Conservation (phyloP, 2,113 vertebrate species). For the Machaerirhynchus nigripectus region DNA sequence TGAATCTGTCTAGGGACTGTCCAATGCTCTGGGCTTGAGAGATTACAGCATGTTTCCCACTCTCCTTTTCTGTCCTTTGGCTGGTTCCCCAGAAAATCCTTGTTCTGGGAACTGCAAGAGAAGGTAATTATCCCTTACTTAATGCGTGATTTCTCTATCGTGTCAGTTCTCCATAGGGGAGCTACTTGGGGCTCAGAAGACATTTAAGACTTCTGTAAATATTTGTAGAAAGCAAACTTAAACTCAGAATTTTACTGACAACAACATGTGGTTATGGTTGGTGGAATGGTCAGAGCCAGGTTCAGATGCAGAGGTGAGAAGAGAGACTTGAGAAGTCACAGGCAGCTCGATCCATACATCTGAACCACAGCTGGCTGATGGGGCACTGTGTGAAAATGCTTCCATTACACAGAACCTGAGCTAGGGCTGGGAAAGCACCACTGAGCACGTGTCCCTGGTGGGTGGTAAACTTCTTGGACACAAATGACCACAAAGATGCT, state of each 20-base stretch:
- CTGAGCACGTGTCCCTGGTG: fast-evolving
- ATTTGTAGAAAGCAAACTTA: neutral
- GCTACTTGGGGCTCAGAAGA: neutral
- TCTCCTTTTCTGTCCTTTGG: neutral
- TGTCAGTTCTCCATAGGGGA: neutral
- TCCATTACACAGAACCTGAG: neutral
- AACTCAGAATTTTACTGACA: neutral
- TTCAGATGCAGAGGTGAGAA: neutral
- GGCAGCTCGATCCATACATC: neutral
- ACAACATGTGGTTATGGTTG: neutral
- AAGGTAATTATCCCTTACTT: neutral
- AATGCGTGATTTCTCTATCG: neutral
- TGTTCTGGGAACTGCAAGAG: neutral
- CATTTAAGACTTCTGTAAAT: neutral
- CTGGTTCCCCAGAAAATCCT: neutral
- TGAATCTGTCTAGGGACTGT: neutral
- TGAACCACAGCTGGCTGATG: neutral
- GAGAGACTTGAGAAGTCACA: neutral
- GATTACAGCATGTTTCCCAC: neutral
- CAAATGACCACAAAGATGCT: neutral
- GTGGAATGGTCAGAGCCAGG: neutral
- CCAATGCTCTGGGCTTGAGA: neutral
- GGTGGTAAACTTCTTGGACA: neutral
- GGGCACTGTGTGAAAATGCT: neutral
- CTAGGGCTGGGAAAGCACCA: neutral